Conservation (phyloP, 2,797 vertebrate genomes). For the Cacajao melanocephalus region DNA sequence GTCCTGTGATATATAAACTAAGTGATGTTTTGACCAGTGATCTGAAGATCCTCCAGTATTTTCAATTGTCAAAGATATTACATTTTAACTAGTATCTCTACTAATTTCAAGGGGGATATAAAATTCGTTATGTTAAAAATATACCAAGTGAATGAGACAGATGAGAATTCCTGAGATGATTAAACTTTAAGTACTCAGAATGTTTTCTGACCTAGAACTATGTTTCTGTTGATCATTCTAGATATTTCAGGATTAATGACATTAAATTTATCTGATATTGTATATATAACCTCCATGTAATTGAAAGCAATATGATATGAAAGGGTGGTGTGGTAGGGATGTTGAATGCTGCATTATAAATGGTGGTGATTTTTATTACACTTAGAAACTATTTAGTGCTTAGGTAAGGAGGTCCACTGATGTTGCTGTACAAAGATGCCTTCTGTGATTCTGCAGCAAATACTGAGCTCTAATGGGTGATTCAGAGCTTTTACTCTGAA, state of each 20-base stretch:
- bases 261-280: not conserved
- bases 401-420: not conserved
- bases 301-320: not conserved
- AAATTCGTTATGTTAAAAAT: not conserved
- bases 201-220: not conserved
- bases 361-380: not conserved
- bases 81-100: not conserved
- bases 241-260: not conserved
- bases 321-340: not conserved
- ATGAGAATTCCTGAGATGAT: not conserved
- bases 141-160: not conserved
- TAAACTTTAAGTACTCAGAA: not conserved
- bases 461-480: accelerated
- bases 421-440: not conserved
- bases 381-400: not conserved
- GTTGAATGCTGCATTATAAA: not conserved
- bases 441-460: not conserved
- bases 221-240: not conserved
- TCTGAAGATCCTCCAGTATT: not conserved
- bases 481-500: no score
- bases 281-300: not conserved
- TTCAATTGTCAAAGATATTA: not conserved
- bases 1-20: not conserved
- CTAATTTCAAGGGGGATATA: not conserved
- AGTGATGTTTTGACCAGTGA: not conserved